A percentile compares a stretch with the other conserved stretches of the same genome.
These are phyloP conservation scores for Ichneumoninae sp. DNA, from an alignment of 2,888 invertebrate species.

Conservation along the genomic window DNA sequence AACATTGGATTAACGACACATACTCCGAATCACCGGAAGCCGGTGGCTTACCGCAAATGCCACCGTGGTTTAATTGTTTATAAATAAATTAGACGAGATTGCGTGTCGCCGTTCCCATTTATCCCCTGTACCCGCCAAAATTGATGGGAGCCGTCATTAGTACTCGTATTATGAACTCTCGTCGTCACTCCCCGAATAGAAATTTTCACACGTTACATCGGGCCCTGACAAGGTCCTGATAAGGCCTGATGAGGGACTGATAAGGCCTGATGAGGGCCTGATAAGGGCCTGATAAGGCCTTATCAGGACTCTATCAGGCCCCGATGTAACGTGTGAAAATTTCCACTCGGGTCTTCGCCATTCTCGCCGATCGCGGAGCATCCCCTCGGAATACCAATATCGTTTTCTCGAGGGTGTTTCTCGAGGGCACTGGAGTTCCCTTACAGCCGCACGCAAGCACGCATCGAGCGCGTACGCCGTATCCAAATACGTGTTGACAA, in stretches of 20 bases:
- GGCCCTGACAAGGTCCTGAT: too few species aligned
- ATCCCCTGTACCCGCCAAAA: neutral
- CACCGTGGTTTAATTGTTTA: conserved; percentile 8
- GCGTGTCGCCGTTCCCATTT: neutral
- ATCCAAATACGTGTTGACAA: neutral
- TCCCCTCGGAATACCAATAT: neutral
- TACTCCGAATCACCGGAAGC: neutral
- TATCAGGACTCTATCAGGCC: too few species aligned
- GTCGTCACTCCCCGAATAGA: neutral
- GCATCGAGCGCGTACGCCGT: neutral
- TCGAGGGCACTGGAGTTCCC: neutral
- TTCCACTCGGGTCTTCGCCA: neutral
- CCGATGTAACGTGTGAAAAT: too few species aligned
- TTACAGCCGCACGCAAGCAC: neutral
- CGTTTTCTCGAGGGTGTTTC: neutral
- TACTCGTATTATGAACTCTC: neutral
- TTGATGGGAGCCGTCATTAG: neutral
- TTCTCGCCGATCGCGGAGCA: neutral
- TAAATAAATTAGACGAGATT: conserved; percentile 14
- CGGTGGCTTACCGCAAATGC: neutral
- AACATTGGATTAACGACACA: conserved; percentile 17
- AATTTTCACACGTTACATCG: too few species aligned
- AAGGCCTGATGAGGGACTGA: too few species aligned
- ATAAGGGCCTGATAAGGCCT: too few species aligned
- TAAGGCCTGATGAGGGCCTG: too few species aligned